phyloP scores from a whole-genome alignment of 2,888 invertebrate genomes.

The Rotaria socialis region DNA sequence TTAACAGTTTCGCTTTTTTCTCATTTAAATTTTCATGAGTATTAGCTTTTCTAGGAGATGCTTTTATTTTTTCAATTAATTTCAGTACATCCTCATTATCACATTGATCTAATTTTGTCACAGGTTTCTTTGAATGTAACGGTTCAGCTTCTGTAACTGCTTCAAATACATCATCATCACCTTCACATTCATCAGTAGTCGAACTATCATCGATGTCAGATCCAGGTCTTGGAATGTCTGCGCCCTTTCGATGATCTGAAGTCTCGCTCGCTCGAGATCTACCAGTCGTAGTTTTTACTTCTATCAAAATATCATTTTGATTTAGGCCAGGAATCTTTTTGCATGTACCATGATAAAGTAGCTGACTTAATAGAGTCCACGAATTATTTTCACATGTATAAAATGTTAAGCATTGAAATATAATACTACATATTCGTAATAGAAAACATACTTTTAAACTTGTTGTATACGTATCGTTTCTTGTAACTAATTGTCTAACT shows the following conservation, averaged over 20 bases:
- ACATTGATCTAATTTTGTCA: neutral
- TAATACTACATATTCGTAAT: conserved; percentile 24
- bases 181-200: too few relatives aligned
- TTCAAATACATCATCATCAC: neutral
- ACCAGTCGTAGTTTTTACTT: too few relatives aligned
- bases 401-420: conserved; percentile 12
- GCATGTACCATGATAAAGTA: neutral
- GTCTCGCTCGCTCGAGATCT: too few relatives aligned
- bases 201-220: too few relatives aligned
- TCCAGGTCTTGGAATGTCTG: too few relatives aligned
- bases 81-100: neutral
- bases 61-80: neutral
- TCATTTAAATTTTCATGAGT: neutral
- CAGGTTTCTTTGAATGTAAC: neutral
- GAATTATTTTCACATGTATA: neutral
- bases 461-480: neutral
- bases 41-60: too few relatives aligned
- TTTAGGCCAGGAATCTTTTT: neutral
- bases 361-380: neutral
- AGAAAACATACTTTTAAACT: conserved; percentile 9
- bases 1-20: too few relatives aligned
- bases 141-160: neutral
- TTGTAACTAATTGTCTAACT: neutral
- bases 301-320: neutral
- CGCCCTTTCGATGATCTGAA: too few relatives aligned